Conservation (phyloP, 2,113 vertebrate genomes). For the Poeciliopsis prolifica region DNA sequence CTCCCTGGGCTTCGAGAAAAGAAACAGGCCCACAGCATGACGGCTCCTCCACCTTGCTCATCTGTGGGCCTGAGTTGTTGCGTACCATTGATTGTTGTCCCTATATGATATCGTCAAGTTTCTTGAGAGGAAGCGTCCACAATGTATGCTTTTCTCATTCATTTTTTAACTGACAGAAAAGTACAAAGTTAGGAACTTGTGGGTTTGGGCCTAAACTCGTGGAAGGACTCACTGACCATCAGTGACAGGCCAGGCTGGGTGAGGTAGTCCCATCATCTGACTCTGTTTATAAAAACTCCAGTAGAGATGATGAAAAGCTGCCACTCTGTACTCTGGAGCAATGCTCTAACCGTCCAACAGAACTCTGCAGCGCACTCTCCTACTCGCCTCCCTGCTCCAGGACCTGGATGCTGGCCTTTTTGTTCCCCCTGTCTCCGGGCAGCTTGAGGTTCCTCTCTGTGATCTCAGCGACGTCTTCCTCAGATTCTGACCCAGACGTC, state of each 20-base stretch:
- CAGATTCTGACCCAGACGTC: constrained; percentile 69
- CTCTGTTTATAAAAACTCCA: constrained; percentile 13
- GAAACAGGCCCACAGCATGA: too few relatives aligned
- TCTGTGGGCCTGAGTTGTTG: too few relatives aligned
- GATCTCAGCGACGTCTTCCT: constrained; percentile 58
- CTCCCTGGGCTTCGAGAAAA: too few relatives aligned
- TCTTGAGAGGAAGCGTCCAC: too few relatives aligned
- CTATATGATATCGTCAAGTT: too few relatives aligned
- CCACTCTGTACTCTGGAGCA: neutral
- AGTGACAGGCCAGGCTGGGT: neutral
- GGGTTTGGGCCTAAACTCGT: too few relatives aligned
- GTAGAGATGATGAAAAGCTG: constrained; percentile 9
- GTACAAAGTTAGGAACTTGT: too few relatives aligned
- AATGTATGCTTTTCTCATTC: too few relatives aligned
- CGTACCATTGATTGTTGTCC: too few relatives aligned
- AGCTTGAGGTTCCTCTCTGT: constrained; percentile 85
- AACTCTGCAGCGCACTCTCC: neutral
- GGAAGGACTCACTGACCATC: too few relatives aligned
- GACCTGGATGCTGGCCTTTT: constrained; percentile 85
- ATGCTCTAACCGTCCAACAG: neutral
- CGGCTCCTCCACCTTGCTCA: too few relatives aligned
- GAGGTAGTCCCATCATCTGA: neutral
- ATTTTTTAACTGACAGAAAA: too few relatives aligned
- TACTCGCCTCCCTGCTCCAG: constrained; percentile 68
- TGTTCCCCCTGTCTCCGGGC: constrained; percentile 76